These are phyloP conservation scores for Tupaia chinensis DNA, from an alignment of 2,113 vertebrate species.

Conservation along the genomic window DNA sequence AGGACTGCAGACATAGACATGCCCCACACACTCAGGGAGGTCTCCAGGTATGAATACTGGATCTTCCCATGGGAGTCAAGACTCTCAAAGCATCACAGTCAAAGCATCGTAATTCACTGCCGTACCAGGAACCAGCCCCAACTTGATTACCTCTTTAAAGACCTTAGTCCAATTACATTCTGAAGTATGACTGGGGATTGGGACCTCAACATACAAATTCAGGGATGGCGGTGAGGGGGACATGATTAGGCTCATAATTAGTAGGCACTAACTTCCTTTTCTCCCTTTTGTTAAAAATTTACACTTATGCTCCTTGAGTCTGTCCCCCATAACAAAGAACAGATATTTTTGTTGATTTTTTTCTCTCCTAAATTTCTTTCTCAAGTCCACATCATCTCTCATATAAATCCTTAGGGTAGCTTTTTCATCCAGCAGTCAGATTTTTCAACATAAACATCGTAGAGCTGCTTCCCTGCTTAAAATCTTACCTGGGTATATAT, in stretches of 20 bases:
- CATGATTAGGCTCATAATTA: neutral
- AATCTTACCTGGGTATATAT: neutral
- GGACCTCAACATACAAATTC: neutral
- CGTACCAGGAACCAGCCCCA: too few relatives aligned
- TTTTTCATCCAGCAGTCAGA: neutral
- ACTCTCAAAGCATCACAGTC: too few relatives aligned
- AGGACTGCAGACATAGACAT: too few relatives aligned
- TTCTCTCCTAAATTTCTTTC: neutral
- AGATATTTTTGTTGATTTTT: neutral
- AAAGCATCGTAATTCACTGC: too few relatives aligned
- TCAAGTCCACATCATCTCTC: neutral
- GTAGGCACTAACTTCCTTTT: neutral
- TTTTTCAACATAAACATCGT: neutral
- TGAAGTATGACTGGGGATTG: neutral
- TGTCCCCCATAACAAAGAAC: neutral
- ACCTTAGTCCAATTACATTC: neutral
- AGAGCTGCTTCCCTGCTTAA: neutral
- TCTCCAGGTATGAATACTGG: too few relatives aligned
- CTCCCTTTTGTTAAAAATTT: neutral
- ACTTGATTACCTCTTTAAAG: neutral
- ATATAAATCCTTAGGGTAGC: neutral
- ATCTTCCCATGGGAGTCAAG: too few relatives aligned
- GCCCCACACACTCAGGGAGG: too few relatives aligned
- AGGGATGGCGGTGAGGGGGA: rapidly evolving
- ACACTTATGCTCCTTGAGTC: neutral